A percentile compares a stretch with the other conserved stretches of the same genome.
These are phyloP conservation scores for Apodemus speciosus DNA, from an alignment of 2,113 vertebrate genomes.

Conservation along the genomic window DNA sequence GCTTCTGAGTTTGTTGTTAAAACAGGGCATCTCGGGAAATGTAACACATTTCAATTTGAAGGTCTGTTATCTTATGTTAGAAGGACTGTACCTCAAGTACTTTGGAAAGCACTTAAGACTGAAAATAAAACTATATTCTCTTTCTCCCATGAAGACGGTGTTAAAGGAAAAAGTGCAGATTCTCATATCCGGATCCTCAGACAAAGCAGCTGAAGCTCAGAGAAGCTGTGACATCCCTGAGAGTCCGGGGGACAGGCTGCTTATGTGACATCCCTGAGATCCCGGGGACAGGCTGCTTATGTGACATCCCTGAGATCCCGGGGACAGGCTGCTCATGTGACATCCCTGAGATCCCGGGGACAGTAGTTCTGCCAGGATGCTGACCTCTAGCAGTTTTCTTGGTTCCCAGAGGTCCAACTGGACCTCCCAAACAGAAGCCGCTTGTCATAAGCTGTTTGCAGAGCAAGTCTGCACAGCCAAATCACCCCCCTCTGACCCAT, in stretches of 20 bases:
- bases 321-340: not conserved
- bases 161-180: not conserved
- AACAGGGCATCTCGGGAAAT: not conserved
- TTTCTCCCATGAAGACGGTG: conserved; percentile 13
- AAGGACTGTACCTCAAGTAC: not conserved
- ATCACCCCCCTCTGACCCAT: fast-evolving
- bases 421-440: conserved; percentile 32
- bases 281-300: not conserved
- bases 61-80: not conserved
- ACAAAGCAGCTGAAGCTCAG: not conserved
- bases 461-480: not conserved
- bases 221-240: not conserved
- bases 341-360: not conserved
- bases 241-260: not conserved
- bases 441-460: conserved; percentile 40
- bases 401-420: conserved; percentile 21
- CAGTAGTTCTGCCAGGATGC: not conserved
- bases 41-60: not conserved
- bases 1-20: not conserved
- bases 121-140: conserved; percentile 10
- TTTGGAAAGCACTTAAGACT: conserved; percentile 29
- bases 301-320: not conserved
- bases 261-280: not conserved
- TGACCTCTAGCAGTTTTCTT: conserved; percentile 18
- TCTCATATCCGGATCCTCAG: conserved; percentile 22